Base-by-base conservation (phyloP, 2,113 vertebrate species). In the Edolisoma coerulescens region DNA sequence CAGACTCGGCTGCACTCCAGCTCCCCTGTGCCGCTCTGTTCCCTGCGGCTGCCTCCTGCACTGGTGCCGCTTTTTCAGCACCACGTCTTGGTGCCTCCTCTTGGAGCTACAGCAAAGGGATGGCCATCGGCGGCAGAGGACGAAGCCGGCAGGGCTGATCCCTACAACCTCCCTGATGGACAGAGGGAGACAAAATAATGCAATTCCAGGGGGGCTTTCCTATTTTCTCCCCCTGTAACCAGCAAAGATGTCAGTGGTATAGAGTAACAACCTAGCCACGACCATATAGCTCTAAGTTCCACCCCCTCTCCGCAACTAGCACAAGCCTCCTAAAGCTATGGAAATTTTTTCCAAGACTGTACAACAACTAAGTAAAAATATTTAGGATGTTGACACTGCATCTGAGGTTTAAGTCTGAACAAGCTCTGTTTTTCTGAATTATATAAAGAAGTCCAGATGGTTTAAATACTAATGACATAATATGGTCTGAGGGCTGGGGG, bases 41-140 rank as follows among this genome's bases (percentile, higher is more conserved):
- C 39, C 56, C 47, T 35, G 21, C 1, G 0, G 13, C 52, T 47
- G 22, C 28, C n/a, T 18, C 78, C 53, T 1, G 17, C 21, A 0
- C 39, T 14, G 13, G 3, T 4, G 30, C 30, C 0, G 3, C 52
- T 49, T 16, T 16, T 13, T 4, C 50, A 30, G 60, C 50, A 4
- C 23, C n/a, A 3, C 15, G 0, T 6, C 60, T 49, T 1, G 12
- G n/a, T 8, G 49, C n/a, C 28, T 39, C 1, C 0, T 22, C 49
- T 6, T 17, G 49, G 14, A 12, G 27, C 4, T 0, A 3, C 1
- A 9, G 39, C 10, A 47, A 35, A 30, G 23, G 23, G 7, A 18
- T n/a, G n/a, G 33, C 21, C 6, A 1, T 11, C 0, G 1, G 39
- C 14, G n/a, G 19, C 69, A 65, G 23, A 30, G 23, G 11, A 28